Percentiles rank a stretch among this genome's conserved stretches.
phyloP scores from a whole-genome alignment of 1,140 invertebrate species.

The Stegodyphus mimosarum region DNA sequence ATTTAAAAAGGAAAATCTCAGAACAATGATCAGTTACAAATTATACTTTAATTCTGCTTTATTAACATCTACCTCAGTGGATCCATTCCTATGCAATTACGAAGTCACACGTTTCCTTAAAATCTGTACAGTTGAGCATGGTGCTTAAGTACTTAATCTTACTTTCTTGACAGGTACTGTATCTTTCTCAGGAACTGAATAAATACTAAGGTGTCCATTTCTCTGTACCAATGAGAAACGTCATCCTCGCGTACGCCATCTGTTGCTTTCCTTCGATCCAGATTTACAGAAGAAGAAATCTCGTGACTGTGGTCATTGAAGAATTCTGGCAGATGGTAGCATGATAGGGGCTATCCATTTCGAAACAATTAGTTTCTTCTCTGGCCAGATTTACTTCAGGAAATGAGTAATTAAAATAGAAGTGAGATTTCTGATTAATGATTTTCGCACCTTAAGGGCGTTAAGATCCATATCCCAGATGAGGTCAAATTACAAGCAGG shows the following conservation, averaged over 20 bases:
- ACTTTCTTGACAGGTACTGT: neutral
- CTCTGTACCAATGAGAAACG: neutral
- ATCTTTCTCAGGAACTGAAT: neutral
- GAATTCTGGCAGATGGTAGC: constrained; percentile 14
- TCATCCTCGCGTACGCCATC: constrained; percentile 7
- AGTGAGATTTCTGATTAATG: constrained; percentile 28
- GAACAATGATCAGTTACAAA: too few species aligned
- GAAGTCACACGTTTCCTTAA: too few species aligned
- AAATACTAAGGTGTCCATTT: constrained; percentile 37
- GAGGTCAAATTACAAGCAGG: too few species aligned
- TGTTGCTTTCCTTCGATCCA: neutral
- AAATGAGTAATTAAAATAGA: constrained; percentile 36
- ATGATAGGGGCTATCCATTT: neutral
- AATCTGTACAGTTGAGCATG: too few species aligned
- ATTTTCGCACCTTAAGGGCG: constrained; percentile 22
- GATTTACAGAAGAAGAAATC: neutral
- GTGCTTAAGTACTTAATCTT: too few species aligned
- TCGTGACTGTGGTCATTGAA: neutral
- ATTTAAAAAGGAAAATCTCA: too few species aligned
- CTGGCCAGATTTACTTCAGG: constrained; percentile 22
- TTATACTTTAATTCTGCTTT: too few species aligned
- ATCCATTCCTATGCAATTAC: too few species aligned
- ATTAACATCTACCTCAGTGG: too few species aligned
- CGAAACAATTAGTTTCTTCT: constrained; percentile 27
- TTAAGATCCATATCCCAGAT: neutral